Base-by-base conservation (phyloP, 2,797 vertebrate genomes). In the Gorsachius magnificus region DNA sequence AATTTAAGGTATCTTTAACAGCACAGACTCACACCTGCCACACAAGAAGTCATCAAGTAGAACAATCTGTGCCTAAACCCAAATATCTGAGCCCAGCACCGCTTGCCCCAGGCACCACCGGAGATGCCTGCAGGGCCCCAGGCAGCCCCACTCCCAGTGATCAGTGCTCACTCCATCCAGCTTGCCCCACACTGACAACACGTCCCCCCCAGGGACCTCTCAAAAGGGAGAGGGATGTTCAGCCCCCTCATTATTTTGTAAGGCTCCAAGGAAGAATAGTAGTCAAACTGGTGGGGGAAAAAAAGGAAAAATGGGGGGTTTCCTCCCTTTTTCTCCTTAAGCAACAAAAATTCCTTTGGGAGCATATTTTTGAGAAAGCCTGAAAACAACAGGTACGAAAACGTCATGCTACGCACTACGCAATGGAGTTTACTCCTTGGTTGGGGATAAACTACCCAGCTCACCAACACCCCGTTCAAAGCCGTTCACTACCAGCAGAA, bases 31-130 rank as follows among this genome's bases (percentile, higher is more conserved):
- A 22, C 0, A 0, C 29, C 33, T 24, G 35, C 48, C 77, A 50
- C 58, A 50, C 35, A 45, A 24, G 53, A 6, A 15, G 21, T 28
- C 4, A 0, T 29, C 13, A 36, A 11, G 5, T 5, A 22, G 28
- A 89, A 71, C 24, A 41, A 57, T 38, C 51, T 10, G 9, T n/a
- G 46, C 35, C 53, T 12, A 38, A 76, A 54, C 16, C 4, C 50
- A 31, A 69, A 79, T 4, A 51, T 3, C 21, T 2, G 16, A 64
- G 21, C 18, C 17, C 74, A 46, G 48, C 11, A 29, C n/a, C 0
- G 0, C 35, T 35, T 35, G 16, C n/a, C n/a, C 3, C 0, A 2
- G 33, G 71, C n/a, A 8, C 50, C 1, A 0, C 28, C 13, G 66
- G 35, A 54, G 46, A 41, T n/a, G 19, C 13, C 13, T 6, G 41